These are phyloP conservation scores for Oligia latruncula DNA, from an alignment of 2,888 invertebrate species.

Conservation along the genomic window DNA sequence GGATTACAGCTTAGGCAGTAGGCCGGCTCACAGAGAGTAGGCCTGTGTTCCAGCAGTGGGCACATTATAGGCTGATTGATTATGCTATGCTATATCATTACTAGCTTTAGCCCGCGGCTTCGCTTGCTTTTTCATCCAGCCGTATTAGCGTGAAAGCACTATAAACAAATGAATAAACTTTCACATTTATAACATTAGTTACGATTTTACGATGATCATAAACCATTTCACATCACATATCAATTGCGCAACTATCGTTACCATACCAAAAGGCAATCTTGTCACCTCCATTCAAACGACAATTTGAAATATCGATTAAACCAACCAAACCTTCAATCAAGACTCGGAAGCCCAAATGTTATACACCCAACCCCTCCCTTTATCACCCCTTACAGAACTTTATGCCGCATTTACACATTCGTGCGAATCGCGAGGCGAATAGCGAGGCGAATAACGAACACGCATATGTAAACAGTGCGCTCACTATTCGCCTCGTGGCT, in stretches of 20 bases:
- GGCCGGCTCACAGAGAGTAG: too few species aligned
- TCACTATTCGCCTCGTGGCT: too few species aligned
- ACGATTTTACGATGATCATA: background rate
- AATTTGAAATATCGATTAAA: slow-evolving; percentile 5
- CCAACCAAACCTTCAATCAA: slow-evolving; percentile 31
- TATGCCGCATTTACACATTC: background rate
- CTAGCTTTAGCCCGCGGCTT: background rate
- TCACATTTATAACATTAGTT: background rate
- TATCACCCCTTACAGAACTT: slow-evolving; percentile 31
- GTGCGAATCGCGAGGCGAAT: too few species aligned
- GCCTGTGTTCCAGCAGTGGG: too few species aligned
- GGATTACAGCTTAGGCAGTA: too few species aligned
- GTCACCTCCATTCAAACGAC: slow-evolving; percentile 14
- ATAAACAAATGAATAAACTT: background rate
- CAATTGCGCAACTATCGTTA: background rate
- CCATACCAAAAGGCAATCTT: background rate
- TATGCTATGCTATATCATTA: too few species aligned
- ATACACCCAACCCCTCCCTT: slow-evolving; percentile 17
- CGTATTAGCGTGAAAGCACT: background rate
- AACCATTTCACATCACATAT: background rate
- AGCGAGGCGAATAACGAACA: too few species aligned
- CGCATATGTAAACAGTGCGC: too few species aligned
- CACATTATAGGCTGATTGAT: too few species aligned
- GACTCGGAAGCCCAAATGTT: slow-evolving; percentile 4
- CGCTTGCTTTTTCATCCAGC: background rate